These are phyloP conservation scores for Lithophane ornitopus DNA, from an alignment of 2,888 invertebrate genomes.

Conservation along the genomic window DNA sequence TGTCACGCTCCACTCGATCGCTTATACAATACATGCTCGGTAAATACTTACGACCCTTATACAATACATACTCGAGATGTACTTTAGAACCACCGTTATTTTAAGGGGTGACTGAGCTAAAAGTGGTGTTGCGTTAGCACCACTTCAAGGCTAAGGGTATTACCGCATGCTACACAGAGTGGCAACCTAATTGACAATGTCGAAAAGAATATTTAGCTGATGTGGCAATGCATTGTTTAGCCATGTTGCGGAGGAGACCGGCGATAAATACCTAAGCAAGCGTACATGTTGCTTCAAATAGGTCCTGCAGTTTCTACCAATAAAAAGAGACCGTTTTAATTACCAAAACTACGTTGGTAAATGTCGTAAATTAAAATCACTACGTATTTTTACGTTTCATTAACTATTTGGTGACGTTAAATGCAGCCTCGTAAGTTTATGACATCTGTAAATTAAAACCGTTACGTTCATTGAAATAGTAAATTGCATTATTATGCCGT, in stretches of 20 bases:
- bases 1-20: conserved; percentile 73
- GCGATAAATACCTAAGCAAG: conserved; percentile 41
- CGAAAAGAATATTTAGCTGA: conserved; percentile 46
- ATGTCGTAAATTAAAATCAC: neutral
- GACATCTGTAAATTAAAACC: conserved; percentile 22
- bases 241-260: conserved; percentile 27
- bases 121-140: conserved; percentile 42
- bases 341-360: conserved; percentile 1
- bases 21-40: conserved; percentile 69
- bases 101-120: conserved; percentile 41
- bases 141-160: conserved; percentile 46
- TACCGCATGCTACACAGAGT: conserved; percentile 30
- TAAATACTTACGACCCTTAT: conserved; percentile 60
- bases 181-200: conserved; percentile 31
- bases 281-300: neutral
- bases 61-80: conserved; percentile 47
- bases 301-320: neutral
- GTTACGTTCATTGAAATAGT: conserved; percentile 23
- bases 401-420: conserved; percentile 27
- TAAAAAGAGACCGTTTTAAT: conserved; percentile 18
- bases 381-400: conserved; percentile 24
- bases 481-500: conserved; percentile 29
- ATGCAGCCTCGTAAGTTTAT: conserved; percentile 20
- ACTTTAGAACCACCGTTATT: conserved; percentile 37
- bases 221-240: conserved; percentile 44